Conservation (phyloP, 30 jellyfish, hydroid and myxozoan genomes). For the Cassiopea xamachana region DNA sequence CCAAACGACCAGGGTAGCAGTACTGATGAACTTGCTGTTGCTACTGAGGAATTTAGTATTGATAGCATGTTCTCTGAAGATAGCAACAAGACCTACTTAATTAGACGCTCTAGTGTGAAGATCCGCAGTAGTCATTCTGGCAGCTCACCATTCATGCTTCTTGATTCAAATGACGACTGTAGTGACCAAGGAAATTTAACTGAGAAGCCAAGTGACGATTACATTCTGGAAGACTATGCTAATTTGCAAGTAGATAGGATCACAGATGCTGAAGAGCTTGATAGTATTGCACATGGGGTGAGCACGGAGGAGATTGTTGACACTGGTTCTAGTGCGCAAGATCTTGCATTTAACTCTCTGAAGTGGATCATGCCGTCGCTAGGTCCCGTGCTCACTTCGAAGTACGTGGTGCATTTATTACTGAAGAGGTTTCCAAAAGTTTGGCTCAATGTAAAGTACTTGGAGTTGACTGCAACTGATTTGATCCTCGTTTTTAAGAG, state of each 20-base stretch:
- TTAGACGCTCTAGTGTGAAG: slow-evolving; percentile 56
- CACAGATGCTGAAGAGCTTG: slow-evolving; percentile 49
- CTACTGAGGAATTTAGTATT: slow-evolving; percentile 34
- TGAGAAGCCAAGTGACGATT: slow-evolving; percentile 13
- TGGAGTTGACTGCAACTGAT: slow-evolving; percentile 31
- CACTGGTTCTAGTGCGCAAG: slow-evolving; percentile 34
- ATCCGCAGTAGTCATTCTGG: slow-evolving; percentile 25
- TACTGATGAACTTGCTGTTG: slow-evolving; percentile 21
- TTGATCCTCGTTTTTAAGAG: slow-evolving; percentile 5
- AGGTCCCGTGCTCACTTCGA: slow-evolving; percentile 87
- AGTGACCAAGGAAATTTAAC: background rate
- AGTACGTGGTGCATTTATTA: slow-evolving; percentile 62
- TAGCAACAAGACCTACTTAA: slow-evolving; percentile 29
- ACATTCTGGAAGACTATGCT: slow-evolving; percentile 1
- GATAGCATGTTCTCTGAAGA: slow-evolving; percentile 71
- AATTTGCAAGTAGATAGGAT: slow-evolving; percentile 31
- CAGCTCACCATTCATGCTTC: slow-evolving; percentile 69
- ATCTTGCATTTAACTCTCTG: slow-evolving; percentile 48
- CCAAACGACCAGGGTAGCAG: background rate
- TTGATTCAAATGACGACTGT: slow-evolving; percentile 55
- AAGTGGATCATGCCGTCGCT: slow-evolving; percentile 94
- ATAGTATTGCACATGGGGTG: slow-evolving; percentile 12
- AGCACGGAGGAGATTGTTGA: background rate
- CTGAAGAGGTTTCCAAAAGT: slow-evolving; percentile 81
- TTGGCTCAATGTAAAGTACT: slow-evolving; percentile 46